These are phyloP conservation scores for Eilema caniola DNA, from an alignment of 2,888 invertebrate species.

Conservation along the genomic window DNA sequence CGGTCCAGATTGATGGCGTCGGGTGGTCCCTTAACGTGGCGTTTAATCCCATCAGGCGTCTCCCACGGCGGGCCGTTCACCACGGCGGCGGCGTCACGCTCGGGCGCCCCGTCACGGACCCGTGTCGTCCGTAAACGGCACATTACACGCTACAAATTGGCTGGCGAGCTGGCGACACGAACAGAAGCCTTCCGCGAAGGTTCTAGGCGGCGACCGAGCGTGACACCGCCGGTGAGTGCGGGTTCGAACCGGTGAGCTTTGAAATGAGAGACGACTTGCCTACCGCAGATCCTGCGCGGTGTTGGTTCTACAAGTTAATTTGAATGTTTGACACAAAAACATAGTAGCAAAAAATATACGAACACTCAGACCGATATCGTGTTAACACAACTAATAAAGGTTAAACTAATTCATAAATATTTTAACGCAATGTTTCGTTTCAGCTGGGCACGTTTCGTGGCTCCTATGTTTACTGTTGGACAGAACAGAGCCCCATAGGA, in stretches of 20 bases:
- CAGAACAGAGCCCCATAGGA: no score
- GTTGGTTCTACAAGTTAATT: conserved; percentile 4
- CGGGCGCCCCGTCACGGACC: conserved; percentile 23
- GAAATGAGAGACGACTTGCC: conserved; percentile 27
- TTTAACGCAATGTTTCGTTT: neutral
- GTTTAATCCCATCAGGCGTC: conserved; percentile 36
- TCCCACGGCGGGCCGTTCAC: conserved; percentile 23
- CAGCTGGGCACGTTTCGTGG: no score
- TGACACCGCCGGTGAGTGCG: conserved; percentile 27
- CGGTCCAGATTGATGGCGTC: conserved; percentile 13
- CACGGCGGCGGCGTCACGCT: conserved; percentile 26
- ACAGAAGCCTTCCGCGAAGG: conserved; percentile 27
- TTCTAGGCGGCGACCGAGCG: conserved; percentile 11
- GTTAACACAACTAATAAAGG: neutral
- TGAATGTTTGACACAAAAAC: neutral
- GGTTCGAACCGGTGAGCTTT: conserved; percentile 26
- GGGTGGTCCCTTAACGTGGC: conserved; percentile 46
- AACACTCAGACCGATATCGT: neutral
- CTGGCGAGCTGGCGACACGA: conserved; percentile 29
- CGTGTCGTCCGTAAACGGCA: conserved; percentile 23
- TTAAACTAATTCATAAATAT: neutral
- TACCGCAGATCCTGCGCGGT: neutral
- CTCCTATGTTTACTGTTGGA: no score
- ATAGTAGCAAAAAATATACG: neutral
- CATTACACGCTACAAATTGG: conserved; percentile 29